A percentile compares a stretch with the other conserved stretches of the same genome.
Conservation (phyloP, 1,140 invertebrate genomes). For the Tetramorium parvispinum region DNA sequence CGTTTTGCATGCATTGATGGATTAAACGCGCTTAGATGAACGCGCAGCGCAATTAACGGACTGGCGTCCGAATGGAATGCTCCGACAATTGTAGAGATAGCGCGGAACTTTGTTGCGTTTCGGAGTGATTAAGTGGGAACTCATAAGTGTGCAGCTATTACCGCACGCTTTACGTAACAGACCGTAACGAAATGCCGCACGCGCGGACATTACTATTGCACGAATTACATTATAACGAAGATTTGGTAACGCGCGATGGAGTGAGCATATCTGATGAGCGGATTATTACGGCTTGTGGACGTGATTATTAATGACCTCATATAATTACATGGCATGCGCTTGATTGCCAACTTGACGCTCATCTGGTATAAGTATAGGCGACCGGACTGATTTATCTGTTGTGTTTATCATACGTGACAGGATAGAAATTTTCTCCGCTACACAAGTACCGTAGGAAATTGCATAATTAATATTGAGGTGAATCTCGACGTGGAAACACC, state of each 20-base stretch:
- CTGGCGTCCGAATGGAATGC: background rate
- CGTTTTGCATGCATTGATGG: background rate
- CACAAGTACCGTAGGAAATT: background rate
- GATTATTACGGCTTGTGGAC: background rate
- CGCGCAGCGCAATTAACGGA: background rate
- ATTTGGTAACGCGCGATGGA: background rate
- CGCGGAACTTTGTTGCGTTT: conserved; percentile 13
- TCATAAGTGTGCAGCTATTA: conserved; percentile 4
- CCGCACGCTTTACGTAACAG: background rate
- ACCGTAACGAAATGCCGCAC: background rate
- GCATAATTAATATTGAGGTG: background rate
- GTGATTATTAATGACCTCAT: conserved; percentile 23
- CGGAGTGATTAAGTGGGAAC: conserved; percentile 8
- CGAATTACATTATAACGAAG: conserved; percentile 18
- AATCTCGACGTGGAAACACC: background rate
- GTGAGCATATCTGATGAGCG: conserved; percentile 13
- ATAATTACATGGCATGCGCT: conserved; percentile 23
- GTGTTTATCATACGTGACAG: background rate
- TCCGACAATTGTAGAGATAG: background rate
- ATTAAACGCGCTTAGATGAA: background rate
- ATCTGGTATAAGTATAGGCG: conserved; percentile 13
- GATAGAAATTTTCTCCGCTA: background rate
- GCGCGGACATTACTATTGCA: conserved; percentile 8
- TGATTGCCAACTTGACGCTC: background rate
- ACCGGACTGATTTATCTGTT: conserved; percentile 2